A percentile compares a stretch with the other conserved stretches of the same genome.
Evolutionary conservation across 2,797 vertebrate species (phyloP).

Genomic region (Sebastes taczanowskii): DNA sequence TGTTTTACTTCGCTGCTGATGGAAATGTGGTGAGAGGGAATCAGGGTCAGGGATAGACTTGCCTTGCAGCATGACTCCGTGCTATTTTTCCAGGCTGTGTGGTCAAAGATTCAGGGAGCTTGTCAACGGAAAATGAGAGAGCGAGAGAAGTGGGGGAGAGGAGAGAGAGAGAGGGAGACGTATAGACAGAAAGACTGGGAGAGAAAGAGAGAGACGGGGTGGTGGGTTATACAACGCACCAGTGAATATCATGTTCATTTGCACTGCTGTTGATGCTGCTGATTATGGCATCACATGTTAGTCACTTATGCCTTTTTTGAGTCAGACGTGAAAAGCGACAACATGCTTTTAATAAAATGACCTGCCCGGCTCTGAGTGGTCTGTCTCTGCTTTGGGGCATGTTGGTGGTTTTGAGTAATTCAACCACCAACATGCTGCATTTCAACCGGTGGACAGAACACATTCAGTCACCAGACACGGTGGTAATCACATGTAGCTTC

Average conservation of each 20-base stretch:
- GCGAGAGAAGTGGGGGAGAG: constrained; percentile 66
- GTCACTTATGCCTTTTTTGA: constrained; percentile 35
- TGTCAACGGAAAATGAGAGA: constrained; percentile 85
- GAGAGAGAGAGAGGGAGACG: constrained; percentile 64
- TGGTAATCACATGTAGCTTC: constrained; percentile 39
- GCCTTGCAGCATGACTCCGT: constrained; percentile 84
- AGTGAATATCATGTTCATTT: constrained; percentile 52
- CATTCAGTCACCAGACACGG: constrained; percentile 58
- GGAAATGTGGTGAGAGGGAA: constrained; percentile 88
- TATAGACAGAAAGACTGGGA: constrained; percentile 56
- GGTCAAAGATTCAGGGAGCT: constrained; percentile 84
- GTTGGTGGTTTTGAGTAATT: constrained; percentile 71
- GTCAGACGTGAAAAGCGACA: constrained; percentile 50
- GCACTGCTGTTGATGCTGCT: constrained; percentile 37
- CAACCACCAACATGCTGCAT: constrained; percentile 64
- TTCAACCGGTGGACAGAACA: constrained; percentile 68
- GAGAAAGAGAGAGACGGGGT: constrained; percentile 30
- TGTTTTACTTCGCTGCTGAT: constrained; percentile 85
- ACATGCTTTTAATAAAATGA: constrained; percentile 69
- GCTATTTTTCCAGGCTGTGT: constrained; percentile 85
- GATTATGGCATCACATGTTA: constrained; percentile 43
- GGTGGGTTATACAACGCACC: constrained; percentile 47
- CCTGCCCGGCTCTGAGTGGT: constrained; percentile 53
- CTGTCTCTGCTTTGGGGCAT: constrained; percentile 62
- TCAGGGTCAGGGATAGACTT: constrained; percentile 87